Evolutionary conservation across 2,113 vertebrate species (phyloP).

Genomic region (Malurus alboscapulatus): DNA sequence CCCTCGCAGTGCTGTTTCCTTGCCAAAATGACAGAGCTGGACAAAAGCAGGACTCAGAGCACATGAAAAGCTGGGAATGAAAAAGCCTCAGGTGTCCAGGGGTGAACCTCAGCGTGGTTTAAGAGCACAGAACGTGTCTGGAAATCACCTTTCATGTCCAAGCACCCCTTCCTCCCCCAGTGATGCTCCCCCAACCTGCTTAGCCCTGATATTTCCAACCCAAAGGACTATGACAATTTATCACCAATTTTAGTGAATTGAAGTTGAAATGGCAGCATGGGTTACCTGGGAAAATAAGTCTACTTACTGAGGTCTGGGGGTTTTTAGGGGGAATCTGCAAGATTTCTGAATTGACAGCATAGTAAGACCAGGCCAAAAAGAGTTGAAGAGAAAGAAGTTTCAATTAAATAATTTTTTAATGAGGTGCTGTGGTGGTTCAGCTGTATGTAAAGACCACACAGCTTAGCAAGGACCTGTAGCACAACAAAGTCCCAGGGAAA

Average conservation of each 20-base stretch:
- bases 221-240: background rate
- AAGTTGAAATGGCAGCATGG: background rate
- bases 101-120: background rate
- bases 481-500: background rate
- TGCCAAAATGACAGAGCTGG: background rate
- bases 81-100: background rate
- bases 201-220: background rate
- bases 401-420: background rate
- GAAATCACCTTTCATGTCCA: background rate
- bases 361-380: background rate
- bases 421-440: background rate
- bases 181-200: background rate
- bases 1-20: background rate
- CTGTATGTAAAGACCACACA: background rate
- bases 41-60: background rate
- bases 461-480: background rate
- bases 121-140: accelerated
- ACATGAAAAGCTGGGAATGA: background rate
- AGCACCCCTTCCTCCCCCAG: background rate
- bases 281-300: background rate
- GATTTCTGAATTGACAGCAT: background rate
- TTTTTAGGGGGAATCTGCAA: background rate
- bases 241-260: background rate
- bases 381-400: background rate
- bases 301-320: accelerated